Evolutionary conservation across 2,113 vertebrate genomes (phyloP).

Genomic region (Ageneiosus marmoratus): DNA sequence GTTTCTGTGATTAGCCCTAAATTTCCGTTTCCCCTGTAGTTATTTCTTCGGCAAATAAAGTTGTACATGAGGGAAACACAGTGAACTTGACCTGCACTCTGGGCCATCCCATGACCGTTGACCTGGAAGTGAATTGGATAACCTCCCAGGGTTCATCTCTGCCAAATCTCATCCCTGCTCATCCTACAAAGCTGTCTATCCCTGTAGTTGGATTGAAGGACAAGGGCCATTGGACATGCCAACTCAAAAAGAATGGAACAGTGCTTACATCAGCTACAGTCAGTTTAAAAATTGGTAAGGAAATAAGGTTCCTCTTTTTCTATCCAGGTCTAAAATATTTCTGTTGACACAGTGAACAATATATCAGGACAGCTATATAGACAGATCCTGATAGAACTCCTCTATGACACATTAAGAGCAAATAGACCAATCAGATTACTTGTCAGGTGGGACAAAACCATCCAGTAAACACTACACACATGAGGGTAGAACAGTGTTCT

Average conservation of each 20-base stretch:
- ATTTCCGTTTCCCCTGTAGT: constrained; percentile 3
- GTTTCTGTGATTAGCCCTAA: neutral
- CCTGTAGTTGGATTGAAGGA: constrained; percentile 6
- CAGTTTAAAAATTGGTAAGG: constrained; percentile 66
- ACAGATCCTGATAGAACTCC: constrained; percentile 10
- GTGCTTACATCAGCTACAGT: constrained; percentile 50
- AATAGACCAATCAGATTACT: neutral
- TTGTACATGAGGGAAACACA: constrained; percentile 52
- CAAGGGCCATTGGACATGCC: constrained; percentile 64
- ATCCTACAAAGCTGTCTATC: constrained; percentile 38
- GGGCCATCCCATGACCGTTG: constrained; percentile 35
- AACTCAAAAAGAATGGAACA: constrained; percentile 28
- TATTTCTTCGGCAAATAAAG: constrained; percentile 18
- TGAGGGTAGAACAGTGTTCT: neutral
- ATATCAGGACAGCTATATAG: neutral
- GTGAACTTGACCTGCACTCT: constrained; percentile 68
- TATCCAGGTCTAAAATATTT: neutral
- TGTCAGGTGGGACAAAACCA: neutral
- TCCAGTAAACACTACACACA: neutral
- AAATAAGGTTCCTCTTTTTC: constrained; percentile 24
- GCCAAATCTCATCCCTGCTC: accelerated
- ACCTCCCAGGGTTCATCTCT: neutral
- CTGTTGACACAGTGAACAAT: neutral
- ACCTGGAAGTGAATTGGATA: constrained; percentile 61
- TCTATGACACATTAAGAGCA: neutral